Percentiles rank a stretch among this genome's conserved stretches.
phyloP scores from a whole-genome alignment of 2,888 invertebrate species.

The Epinotia ramella region DNA sequence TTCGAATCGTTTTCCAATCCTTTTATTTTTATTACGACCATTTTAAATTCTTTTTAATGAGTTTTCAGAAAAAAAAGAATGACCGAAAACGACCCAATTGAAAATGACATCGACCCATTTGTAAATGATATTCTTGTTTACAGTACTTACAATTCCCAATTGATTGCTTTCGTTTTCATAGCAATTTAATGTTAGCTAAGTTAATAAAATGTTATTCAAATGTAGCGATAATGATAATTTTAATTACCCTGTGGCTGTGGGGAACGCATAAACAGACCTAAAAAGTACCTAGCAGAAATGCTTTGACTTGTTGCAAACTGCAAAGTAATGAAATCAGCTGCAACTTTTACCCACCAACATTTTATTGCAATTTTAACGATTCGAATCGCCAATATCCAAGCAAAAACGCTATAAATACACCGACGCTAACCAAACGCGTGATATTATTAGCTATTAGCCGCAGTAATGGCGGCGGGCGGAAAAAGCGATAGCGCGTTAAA shows the following conservation, averaged over 20 bases:
- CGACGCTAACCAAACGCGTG: conserved; percentile 29
- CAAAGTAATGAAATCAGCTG: conserved; percentile 6
- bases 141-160: too few relatives aligned
- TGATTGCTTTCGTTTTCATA: too few relatives aligned
- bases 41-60: not conserved
- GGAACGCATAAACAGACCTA: not conserved
- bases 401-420: conserved; percentile 40
- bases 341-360: conserved; percentile 10
- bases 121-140: too few relatives aligned
- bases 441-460: conserved; percentile 47
- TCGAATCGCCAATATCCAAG: conserved; percentile 19
- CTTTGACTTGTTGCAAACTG: not conserved
- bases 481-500: conserved; percentile 43
- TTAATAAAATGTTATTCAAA: too few relatives aligned
- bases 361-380: conserved; percentile 5
- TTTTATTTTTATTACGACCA: conserved; percentile 16
- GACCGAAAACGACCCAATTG: too few relatives aligned
- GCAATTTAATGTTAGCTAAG: too few relatives aligned
- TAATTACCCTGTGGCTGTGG: not conserved
- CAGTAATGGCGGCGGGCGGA: conserved; percentile 41
- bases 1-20: conserved; percentile 44
- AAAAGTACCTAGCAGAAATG: not conserved
- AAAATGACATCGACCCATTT: too few relatives aligned
- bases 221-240: too few relatives aligned
- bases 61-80: not conserved